Percentiles rank a stretch among this genome's conserved stretches.
phyloP scores from a whole-genome alignment of 2,888 invertebrate genomes.

The Teleogryllus oceanicus region DNA sequence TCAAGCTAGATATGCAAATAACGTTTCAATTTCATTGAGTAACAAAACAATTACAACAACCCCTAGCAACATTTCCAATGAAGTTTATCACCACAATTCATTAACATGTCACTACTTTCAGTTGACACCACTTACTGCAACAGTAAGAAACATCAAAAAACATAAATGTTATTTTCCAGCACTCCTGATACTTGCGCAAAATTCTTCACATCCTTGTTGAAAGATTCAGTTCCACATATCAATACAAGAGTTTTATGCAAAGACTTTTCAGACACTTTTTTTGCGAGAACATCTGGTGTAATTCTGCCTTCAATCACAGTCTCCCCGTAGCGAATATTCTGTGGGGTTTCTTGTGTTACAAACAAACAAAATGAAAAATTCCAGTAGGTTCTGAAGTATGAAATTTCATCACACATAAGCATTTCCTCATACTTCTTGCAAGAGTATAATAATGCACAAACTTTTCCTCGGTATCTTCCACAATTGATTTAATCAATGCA shows the following conservation, averaged over 20 bases:
- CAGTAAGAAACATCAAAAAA: slow-evolving; percentile 20
- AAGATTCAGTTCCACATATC: slow-evolving; percentile 60
- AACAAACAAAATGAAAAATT: slow-evolving; percentile 68
- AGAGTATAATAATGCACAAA: slow-evolving; percentile 61
- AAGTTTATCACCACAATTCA: no score
- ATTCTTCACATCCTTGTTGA: slow-evolving; percentile 51
- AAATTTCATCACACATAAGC: slow-evolving; percentile 60
- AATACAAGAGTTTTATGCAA: slow-evolving; percentile 50
- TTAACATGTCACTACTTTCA: no score
- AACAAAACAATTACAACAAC: no score
- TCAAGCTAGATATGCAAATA: no score
- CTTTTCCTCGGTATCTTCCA: slow-evolving; percentile 64
- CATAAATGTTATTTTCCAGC: slow-evolving; percentile 21
- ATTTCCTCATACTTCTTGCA: slow-evolving; percentile 57
- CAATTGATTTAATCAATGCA: slow-evolving; percentile 58
- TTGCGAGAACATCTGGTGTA: slow-evolving; percentile 44
- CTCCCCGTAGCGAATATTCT: slow-evolving; percentile 53
- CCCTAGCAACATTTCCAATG: no score
- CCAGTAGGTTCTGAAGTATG: slow-evolving; percentile 62
- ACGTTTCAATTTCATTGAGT: no score
- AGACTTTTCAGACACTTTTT: slow-evolving; percentile 45
- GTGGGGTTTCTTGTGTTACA: slow-evolving; percentile 48
- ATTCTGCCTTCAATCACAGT: slow-evolving; percentile 50
- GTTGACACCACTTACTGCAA: no score
- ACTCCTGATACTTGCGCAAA: slow-evolving; percentile 21